Percentiles rank a stretch among this genome's conserved stretches.
Evolutionary conservation across 2,113 vertebrate species (phyloP).

Genomic region (Tachysurus fulvidraco): DNA sequence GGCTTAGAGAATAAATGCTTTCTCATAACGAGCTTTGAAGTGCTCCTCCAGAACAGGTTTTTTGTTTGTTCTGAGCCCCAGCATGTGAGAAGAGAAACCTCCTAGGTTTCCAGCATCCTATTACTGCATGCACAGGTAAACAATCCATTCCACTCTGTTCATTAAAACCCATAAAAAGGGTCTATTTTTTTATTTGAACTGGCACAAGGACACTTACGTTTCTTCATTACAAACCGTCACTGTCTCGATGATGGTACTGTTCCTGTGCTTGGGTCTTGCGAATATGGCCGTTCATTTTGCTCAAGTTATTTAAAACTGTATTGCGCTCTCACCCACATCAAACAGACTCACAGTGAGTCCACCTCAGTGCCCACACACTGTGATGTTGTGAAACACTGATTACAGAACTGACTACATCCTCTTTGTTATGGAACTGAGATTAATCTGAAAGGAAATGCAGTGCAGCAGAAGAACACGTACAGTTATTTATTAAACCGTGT

Average conservation of each 20-base stretch:
- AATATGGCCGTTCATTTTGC: constrained; percentile 51
- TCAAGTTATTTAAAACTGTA: constrained; percentile 48
- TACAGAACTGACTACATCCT: not conserved
- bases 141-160: constrained; percentile 36
- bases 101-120: constrained; percentile 17
- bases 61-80: constrained; percentile 23
- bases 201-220: constrained; percentile 40
- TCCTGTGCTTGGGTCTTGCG: constrained; percentile 25
- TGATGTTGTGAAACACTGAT: not conserved
- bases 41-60: constrained; percentile 4
- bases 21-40: constrained; percentile 49
- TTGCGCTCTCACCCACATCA: constrained; percentile 39
- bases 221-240: constrained; percentile 9
- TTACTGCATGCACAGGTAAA: constrained; percentile 49
- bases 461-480: not conserved
- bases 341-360: constrained; percentile 44
- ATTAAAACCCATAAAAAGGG: constrained; percentile 58
- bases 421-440: not conserved
- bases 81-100: constrained; percentile 14
- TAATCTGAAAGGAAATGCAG: not conserved
- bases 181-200: constrained; percentile 50
- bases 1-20: constrained; percentile 47
- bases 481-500: not conserved
- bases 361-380: constrained; percentile 27
- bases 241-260: constrained; percentile 4